Evolutionary conservation across 2,113 vertebrate species (phyloP).

Genomic region (Typhlomys cinereus): DNA sequence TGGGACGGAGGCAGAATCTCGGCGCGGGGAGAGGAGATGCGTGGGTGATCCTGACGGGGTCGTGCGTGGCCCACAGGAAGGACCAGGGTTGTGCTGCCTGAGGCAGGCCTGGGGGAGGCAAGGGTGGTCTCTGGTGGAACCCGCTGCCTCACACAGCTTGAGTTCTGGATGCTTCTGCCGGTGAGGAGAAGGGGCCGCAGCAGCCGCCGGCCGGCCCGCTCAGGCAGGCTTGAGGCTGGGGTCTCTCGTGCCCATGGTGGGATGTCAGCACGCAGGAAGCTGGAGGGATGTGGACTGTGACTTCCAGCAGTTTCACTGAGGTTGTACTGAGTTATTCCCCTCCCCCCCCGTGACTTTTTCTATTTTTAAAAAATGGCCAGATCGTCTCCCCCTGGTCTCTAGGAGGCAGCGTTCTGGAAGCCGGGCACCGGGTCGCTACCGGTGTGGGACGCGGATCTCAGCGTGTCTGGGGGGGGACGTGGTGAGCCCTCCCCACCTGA

Average conservation of each 20-base stretch:
- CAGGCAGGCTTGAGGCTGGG: background rate
- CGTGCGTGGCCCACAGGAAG: background rate
- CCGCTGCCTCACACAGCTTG: background rate
- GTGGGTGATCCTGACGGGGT: background rate
- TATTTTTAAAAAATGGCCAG: constrained; percentile 24
- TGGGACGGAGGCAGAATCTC: background rate
- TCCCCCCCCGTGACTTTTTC: background rate
- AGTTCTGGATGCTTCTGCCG: background rate
- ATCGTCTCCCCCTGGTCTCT: background rate
- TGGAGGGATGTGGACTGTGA: fast-evolving
- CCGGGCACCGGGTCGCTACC: background rate
- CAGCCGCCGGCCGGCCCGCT: background rate
- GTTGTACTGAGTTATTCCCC: constrained; percentile 11
- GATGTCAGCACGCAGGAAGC: background rate
- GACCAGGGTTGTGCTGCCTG: background rate
- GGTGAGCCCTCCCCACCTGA: background rate
- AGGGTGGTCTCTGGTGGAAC: too few relatives aligned
- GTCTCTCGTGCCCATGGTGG: background rate
- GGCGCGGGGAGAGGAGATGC: background rate
- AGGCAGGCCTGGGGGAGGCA: background rate
- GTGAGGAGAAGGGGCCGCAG: background rate
- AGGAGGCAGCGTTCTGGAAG: background rate
- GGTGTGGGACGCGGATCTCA: background rate
- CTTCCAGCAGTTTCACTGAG: background rate
- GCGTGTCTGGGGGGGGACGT: background rate